A percentile compares a stretch with the other conserved stretches of the same genome.
phyloP scores from a whole-genome alignment of 1,140 invertebrate genomes.

The Sitodiplosis mosellana region DNA sequence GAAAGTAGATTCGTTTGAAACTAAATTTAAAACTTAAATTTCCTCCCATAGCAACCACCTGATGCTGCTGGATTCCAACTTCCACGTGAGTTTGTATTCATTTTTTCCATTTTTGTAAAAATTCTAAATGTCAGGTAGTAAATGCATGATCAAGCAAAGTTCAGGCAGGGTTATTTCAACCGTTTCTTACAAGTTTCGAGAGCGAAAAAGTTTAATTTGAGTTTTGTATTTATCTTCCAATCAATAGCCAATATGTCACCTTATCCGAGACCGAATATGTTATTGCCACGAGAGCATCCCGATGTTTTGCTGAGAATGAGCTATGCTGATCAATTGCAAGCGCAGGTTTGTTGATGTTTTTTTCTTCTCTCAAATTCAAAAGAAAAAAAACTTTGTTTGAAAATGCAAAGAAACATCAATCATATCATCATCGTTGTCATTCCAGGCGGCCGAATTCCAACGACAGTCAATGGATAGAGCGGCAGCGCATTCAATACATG shows the following conservation, averaged over 20 bases:
- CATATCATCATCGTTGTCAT: no score
- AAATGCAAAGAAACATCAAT: no score
- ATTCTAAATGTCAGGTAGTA: no score
- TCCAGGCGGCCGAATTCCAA: slow-evolving; percentile 26
- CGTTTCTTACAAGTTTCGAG: no score
- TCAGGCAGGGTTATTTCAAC: no score
- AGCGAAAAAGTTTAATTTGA: no score
- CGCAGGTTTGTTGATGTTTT: slow-evolving; percentile 2
- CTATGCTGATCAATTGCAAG: slow-evolving; percentile 26
- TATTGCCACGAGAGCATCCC: slow-evolving; percentile 25
- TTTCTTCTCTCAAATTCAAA: slow-evolving; percentile 23
- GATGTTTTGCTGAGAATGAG: slow-evolving; percentile 25
- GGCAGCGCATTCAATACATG: slow-evolving; percentile 15
- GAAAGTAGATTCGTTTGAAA: no score
- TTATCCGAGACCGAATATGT: slow-evolving; percentile 27
- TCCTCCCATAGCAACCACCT: slow-evolving; percentile 63
- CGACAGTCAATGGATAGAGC: slow-evolving; percentile 15
- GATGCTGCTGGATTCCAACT: slow-evolving; percentile 36
- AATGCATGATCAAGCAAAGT: no score
- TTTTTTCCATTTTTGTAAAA: not conserved
- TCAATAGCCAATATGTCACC: slow-evolving; percentile 24
- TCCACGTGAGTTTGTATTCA: slow-evolving; percentile 28
- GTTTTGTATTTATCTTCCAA: not conserved
- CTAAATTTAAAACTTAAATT: slow-evolving; percentile 46
- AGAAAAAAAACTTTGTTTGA: no score